These are phyloP conservation scores for Trimorus sp. DNA, from an alignment of 2,888 invertebrate species.

Conservation along the genomic window DNA sequence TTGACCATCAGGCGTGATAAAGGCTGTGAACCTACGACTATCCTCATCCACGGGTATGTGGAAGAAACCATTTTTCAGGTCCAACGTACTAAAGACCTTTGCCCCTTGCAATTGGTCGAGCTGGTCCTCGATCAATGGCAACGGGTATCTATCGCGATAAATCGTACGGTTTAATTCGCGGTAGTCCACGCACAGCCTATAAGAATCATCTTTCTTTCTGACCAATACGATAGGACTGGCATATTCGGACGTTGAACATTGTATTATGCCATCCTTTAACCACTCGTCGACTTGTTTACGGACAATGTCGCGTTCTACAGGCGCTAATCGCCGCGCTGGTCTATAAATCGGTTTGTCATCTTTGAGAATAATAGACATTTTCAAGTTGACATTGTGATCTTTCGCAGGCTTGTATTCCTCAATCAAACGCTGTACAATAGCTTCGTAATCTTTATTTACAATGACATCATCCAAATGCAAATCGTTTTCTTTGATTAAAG, in stretches of 20 bases:
- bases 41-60: not conserved
- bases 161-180: not conserved
- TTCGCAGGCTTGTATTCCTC: not conserved
- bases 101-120: constrained; percentile 7
- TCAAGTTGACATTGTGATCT: not conserved
- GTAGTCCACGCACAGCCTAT: constrained; percentile 1
- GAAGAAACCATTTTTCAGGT: constrained; percentile 10
- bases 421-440: not conserved
- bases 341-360: not conserved
- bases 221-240: not conserved
- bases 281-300: constrained; percentile 1
- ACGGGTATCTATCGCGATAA: constrained; percentile 3
- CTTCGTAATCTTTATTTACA: not conserved
- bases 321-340: constrained; percentile 5
- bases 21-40: not conserved
- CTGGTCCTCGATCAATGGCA: constrained; percentile 1
- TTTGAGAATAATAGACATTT: not conserved
- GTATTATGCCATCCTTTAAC: not conserved
- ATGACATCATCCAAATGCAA: not conserved
- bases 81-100: not conserved
- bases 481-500: not conserved
- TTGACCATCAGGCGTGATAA: not conserved
- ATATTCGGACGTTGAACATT: not conserved
- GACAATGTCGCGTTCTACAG: not conserved
- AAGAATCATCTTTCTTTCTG: not conserved